A percentile compares a stretch with the other conserved stretches of the same genome.
Evolutionary conservation across 1,140 invertebrate genomes (phyloP).

Genomic region (Cotesia vestalis): DNA sequence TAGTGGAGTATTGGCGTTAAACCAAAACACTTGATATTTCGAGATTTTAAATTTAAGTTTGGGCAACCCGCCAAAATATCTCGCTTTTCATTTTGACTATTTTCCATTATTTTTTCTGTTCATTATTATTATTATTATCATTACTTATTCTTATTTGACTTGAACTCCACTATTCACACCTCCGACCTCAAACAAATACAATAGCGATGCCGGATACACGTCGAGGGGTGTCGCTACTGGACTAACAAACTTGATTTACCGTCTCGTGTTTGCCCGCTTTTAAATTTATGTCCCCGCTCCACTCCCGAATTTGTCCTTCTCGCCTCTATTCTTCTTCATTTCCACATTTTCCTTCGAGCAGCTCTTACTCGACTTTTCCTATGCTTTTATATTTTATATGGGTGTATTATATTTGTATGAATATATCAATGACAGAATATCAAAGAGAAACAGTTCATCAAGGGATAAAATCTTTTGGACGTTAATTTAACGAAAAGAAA

Average conservation of each 20-base stretch:
- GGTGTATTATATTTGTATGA: too few relatives aligned
- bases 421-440: too few relatives aligned
- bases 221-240: background rate
- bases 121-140: background rate
- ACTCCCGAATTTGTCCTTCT: constrained; percentile 1
- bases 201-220: background rate
- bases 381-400: too few relatives aligned
- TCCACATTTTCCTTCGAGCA: too few relatives aligned
- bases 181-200: constrained; percentile 5
- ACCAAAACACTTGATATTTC: background rate
- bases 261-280: background rate
- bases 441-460: too few relatives aligned
- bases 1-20: background rate
- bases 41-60: background rate
- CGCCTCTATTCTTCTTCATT: background rate
- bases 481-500: too few relatives aligned
- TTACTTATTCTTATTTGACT: background rate
- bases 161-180: background rate
- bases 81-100: background rate
- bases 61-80: background rate
- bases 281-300: constrained; percentile 7
- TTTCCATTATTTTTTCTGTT: background rate
- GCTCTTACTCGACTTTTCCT: too few relatives aligned
- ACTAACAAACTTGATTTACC: constrained; percentile 18
- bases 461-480: too few relatives aligned